phyloP scores from a whole-genome alignment of 2,888 invertebrate genomes.

The Hirtodrosophila confusa region DNA sequence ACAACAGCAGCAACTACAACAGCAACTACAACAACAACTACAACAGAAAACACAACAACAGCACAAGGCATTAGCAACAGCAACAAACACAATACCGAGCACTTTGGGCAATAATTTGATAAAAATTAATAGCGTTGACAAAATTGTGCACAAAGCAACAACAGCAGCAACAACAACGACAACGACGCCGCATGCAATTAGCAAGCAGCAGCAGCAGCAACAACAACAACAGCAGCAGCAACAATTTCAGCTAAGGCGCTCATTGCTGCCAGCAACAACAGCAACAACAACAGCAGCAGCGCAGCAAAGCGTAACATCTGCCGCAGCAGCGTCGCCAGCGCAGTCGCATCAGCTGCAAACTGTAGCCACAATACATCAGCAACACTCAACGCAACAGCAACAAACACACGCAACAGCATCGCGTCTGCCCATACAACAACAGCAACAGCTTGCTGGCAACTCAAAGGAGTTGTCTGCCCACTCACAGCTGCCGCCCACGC shows the following conservation, averaged over 20 bases:
- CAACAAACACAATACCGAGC: conserved; percentile 41
- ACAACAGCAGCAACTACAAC: conserved; percentile 29
- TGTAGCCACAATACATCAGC: conserved; percentile 82
- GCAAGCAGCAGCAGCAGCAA: conserved; percentile 59
- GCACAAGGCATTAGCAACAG: conserved; percentile 32
- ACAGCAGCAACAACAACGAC: conserved; percentile 44
- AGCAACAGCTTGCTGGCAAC: conserved; percentile 43
- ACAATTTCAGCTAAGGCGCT: conserved; percentile 38
- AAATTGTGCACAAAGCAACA: conserved; percentile 67
- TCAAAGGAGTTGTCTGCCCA: conserved; percentile 39
- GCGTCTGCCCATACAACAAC: conserved; percentile 60
- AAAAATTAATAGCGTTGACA: conserved; percentile 75
- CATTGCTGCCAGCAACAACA: conserved; percentile 52
- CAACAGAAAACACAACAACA: conserved; percentile 46
- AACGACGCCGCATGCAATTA: conserved; percentile 40
- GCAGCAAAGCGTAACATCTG: conserved; percentile 63
- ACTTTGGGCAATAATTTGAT: conserved; percentile 74
- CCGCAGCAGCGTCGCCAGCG: conserved; percentile 52
- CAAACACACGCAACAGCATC: conserved; percentile 53
- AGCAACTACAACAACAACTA: conserved; percentile 39
- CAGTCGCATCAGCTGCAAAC: conserved; percentile 82
- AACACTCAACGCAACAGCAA: conserved; percentile 72
- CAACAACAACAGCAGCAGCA: conserved; percentile 29
- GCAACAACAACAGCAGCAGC: conserved; percentile 45
- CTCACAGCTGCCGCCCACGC: conserved; percentile 48